A percentile compares a stretch with the other conserved stretches of the same genome.
Conservation (phyloP, 2,797 vertebrate species). For the Sebastes taczanowskii region DNA sequence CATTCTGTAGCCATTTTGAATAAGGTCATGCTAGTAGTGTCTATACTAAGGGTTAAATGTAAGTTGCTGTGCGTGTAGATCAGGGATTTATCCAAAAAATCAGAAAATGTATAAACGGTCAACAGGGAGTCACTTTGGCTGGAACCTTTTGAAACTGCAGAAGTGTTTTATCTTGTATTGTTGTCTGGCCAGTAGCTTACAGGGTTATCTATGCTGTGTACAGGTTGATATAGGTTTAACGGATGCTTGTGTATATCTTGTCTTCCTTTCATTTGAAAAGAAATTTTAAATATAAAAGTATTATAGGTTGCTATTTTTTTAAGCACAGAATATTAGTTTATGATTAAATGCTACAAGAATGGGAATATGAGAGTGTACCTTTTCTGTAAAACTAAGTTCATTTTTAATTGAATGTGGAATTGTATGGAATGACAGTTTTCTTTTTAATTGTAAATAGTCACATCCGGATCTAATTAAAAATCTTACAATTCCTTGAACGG, state of each 20-base stretch:
- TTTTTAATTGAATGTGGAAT: constrained; percentile 80
- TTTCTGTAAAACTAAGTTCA: constrained; percentile 74
- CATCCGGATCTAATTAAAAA: constrained; percentile 83
- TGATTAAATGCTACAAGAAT: constrained; percentile 79
- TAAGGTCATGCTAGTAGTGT: constrained; percentile 58
- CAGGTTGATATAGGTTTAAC: constrained; percentile 85
- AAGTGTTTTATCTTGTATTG: constrained; percentile 68
- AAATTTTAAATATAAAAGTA: constrained; percentile 93
- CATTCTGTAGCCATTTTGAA: constrained; percentile 72
- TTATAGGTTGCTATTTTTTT: constrained; percentile 92
- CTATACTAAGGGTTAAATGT: constrained; percentile 61
- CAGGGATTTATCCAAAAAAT: constrained; percentile 73
- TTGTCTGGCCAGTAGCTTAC: constrained; percentile 83
- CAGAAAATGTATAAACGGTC: constrained; percentile 60
- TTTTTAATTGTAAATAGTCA: constrained; percentile 82
- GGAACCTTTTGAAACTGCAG: constrained; percentile 66
- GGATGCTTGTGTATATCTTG: constrained; percentile 91
- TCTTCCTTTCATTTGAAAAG: constrained; percentile 87
- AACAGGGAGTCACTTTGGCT: constrained; percentile 79
- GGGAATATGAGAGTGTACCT: constrained; percentile 66
- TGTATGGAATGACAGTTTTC: constrained; percentile 76
- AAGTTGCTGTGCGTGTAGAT: constrained; percentile 71
- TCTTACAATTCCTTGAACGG: constrained; percentile 64
- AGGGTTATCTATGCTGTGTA: constrained; percentile 84
- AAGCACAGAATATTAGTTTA: constrained; percentile 81